Conservation (phyloP, 35 echinoderm and acorn worm species). For the Apostichopus californicus region DNA sequence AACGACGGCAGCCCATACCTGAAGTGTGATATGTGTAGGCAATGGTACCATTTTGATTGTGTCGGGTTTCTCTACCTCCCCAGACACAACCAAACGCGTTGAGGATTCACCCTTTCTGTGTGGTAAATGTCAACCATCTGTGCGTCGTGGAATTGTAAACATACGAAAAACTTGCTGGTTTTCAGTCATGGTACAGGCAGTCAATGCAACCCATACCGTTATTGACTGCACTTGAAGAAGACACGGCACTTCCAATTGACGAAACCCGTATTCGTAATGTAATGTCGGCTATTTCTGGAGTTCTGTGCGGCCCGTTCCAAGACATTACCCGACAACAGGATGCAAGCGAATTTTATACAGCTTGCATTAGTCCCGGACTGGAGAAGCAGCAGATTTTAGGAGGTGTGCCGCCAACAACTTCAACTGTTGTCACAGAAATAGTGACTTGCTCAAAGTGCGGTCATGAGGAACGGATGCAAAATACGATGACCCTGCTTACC, state of each 20-base stretch:
- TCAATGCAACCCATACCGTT: not conserved
- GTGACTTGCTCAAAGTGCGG: constrained; percentile 7
- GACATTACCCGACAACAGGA: constrained; percentile 16
- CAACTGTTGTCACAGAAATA: not conserved
- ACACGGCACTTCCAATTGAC: not conserved
- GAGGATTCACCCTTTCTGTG: not conserved
- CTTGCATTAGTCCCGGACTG: not conserved
- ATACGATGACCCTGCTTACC: not conserved
- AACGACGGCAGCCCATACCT: constrained; percentile 21
- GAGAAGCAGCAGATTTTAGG: not conserved
- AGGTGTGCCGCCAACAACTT: not conserved
- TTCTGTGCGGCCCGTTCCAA: not conserved
- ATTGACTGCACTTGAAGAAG: not conserved
- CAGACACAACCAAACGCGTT: not conserved
- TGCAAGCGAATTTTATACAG: constrained; percentile 20
- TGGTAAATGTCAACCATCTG: not conserved
- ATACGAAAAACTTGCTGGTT: constrained; percentile 23
- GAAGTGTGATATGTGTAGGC: not conserved
- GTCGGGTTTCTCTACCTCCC: not conserved
- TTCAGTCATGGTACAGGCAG: not conserved
- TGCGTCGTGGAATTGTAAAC: not conserved
- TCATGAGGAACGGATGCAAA: not conserved
- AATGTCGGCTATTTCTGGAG: not conserved
- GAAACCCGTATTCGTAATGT: not conserved
- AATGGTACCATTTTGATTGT: constrained; percentile 16